These are phyloP conservation scores for Scleropages formosus DNA, from an alignment of 2,797 vertebrate species.

Conservation along the genomic window DNA sequence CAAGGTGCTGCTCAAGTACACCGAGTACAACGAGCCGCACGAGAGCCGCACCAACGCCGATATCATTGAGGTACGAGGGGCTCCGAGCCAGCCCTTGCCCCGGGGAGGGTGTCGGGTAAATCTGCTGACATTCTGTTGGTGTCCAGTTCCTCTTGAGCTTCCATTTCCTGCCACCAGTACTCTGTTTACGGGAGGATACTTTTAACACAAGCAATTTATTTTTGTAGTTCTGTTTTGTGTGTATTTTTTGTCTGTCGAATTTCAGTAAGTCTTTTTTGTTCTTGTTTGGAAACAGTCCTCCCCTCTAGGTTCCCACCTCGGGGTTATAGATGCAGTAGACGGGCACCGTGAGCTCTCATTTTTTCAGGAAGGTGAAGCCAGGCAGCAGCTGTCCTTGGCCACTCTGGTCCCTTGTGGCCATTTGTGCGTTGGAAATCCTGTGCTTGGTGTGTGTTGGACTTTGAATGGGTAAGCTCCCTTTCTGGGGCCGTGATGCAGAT, in stretches of 20 bases:
- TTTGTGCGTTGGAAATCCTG: neutral
- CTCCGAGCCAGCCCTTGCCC: neutral
- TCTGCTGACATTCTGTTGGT: neutral
- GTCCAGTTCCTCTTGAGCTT: slow-evolving; percentile 1
- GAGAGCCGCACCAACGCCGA: slow-evolving; percentile 95
- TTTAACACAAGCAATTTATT: neutral
- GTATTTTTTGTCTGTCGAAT: neutral
- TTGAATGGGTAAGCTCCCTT: neutral
- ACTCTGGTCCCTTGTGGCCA: neutral
- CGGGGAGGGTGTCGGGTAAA: neutral
- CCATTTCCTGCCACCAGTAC: neutral
- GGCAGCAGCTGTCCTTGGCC: neutral
- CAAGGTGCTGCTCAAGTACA: slow-evolving; percentile 88
- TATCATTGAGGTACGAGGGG: slow-evolving; percentile 82
- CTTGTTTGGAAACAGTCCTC: neutral
- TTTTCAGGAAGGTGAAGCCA: neutral
- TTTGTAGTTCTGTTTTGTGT: neutral
- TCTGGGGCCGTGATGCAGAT: neutral
- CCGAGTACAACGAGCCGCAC: slow-evolving; percentile 94
- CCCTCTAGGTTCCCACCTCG: neutral
- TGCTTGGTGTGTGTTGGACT: neutral
- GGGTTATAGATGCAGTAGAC: neutral
- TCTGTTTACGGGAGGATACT: neutral
- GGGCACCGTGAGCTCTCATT: neutral
- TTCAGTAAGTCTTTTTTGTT: neutral